Percentiles rank a stretch among this genome's conserved stretches.
phyloP scores from a whole-genome alignment of 2,888 invertebrate species.

The Clunio marinus region DNA sequence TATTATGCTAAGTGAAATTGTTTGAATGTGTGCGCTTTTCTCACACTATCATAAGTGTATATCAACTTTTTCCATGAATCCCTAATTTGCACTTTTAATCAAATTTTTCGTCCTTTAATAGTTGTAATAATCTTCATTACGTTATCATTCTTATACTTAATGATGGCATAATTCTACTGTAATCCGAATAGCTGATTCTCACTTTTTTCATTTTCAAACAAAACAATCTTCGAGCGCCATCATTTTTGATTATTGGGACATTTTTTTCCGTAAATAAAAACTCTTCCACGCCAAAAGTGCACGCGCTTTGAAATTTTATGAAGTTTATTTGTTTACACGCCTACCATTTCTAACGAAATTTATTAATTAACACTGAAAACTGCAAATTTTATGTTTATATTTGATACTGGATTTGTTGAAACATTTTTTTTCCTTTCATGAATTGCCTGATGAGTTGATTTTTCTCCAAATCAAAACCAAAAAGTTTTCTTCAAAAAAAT shows the following conservation, averaged over 20 bases:
- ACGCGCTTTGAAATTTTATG: slow-evolving; percentile 7
- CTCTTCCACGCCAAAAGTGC: neutral
- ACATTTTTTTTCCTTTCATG: slow-evolving; percentile 30
- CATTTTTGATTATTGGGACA: slow-evolving; percentile 37
- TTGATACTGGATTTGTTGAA: slow-evolving; percentile 14
- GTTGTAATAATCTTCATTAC: neutral
- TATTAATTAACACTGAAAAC: slow-evolving; percentile 38
- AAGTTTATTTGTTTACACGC: slow-evolving; percentile 2
- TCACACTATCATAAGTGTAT: slow-evolving; percentile 28
- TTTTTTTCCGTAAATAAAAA: slow-evolving; percentile 35
- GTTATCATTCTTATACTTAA: neutral
- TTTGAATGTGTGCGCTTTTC: slow-evolving; percentile 9
- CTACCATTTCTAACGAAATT: slow-evolving; percentile 38
- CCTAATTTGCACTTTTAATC: slow-evolving; percentile 13
- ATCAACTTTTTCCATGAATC: slow-evolving; percentile 35
- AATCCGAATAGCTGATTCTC: neutral
- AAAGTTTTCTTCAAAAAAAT: too few species aligned
- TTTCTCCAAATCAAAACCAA: too few species aligned
- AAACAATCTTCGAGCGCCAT: slow-evolving; percentile 38
- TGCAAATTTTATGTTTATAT: slow-evolving; percentile 22
- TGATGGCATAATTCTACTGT: neutral
- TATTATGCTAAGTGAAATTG: neutral
- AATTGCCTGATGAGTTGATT: slow-evolving; percentile 17
- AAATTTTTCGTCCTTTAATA: neutral
- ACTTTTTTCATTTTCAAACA: slow-evolving; percentile 38